Percentiles rank a stretch among this genome's conserved stretches.
phyloP scores from a whole-genome alignment of 2,113 vertebrate species.

The Dicentrarchus labrax region DNA sequence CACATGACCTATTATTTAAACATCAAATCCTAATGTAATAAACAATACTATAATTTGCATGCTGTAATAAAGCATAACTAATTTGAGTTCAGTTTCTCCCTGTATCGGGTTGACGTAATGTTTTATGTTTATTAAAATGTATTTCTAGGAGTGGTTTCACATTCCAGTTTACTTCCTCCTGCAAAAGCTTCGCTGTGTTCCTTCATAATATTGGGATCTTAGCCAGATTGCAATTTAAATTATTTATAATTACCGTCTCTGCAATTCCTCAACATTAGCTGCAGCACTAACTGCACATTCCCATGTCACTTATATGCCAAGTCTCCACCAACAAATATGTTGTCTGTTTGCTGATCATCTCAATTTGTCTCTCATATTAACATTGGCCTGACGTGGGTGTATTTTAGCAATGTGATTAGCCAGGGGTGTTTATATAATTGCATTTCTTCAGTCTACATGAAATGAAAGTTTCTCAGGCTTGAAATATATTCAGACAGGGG shows the following conservation, averaged over 20 bases:
- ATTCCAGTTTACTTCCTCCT: slow-evolving; percentile 2
- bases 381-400: slow-evolving; percentile 51
- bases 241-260: slow-evolving; percentile 42
- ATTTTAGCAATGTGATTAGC: slow-evolving; percentile 67
- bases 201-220: slow-evolving; percentile 14
- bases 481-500: slow-evolving; percentile 58
- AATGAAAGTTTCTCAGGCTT: slow-evolving; percentile 66
- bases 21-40: background rate
- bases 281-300: slow-evolving; percentile 33
- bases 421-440: slow-evolving; percentile 69
- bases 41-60: background rate
- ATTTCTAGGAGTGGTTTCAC: background rate
- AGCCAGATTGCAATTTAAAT: slow-evolving; percentile 49
- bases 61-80: background rate
- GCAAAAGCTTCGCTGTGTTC: background rate
- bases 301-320: slow-evolving; percentile 31
- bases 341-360: slow-evolving; percentile 66
- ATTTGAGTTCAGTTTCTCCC: background rate
- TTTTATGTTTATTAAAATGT: background rate
- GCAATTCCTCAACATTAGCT: slow-evolving; percentile 45
- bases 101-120: background rate
- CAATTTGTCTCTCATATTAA: slow-evolving; percentile 58
- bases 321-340: slow-evolving; percentile 55
- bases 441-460: slow-evolving; percentile 55
- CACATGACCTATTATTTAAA: background rate